Percentiles rank a stretch among this genome's conserved stretches.
These are phyloP conservation scores for Brassicogethes aeneus DNA, from an alignment of 2,888 invertebrate genomes.

Conservation along the genomic window DNA sequence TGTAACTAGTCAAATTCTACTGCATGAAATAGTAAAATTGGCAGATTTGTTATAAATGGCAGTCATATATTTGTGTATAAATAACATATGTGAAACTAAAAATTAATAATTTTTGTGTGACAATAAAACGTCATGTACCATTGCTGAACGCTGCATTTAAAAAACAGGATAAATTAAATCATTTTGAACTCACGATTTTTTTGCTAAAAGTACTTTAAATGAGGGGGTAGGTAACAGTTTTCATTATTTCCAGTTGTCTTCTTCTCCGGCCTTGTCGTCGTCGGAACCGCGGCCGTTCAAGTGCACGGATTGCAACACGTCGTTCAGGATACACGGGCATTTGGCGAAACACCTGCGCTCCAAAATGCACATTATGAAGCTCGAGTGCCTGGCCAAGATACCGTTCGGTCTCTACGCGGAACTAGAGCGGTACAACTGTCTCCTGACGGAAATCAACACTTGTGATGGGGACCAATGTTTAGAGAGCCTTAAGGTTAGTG, in stretches of 20 bases:
- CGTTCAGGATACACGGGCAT: slow-evolving; percentile 94
- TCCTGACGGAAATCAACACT: slow-evolving; percentile 91
- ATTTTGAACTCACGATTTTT: too few relatives aligned
- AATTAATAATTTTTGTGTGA: too few relatives aligned
- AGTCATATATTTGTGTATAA: too few relatives aligned
- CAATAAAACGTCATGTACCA: too few relatives aligned
- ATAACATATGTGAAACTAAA: too few relatives aligned
- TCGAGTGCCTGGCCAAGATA: slow-evolving; percentile 86
- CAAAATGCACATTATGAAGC: slow-evolving; percentile 90
- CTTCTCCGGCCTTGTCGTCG: slow-evolving; percentile 60
- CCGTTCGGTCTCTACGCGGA: slow-evolving; percentile 93
- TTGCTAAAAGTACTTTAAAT: too few relatives aligned
- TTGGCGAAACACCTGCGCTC: slow-evolving; percentile 93
- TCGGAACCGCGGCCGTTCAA: slow-evolving; percentile 94
- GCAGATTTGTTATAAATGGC: too few relatives aligned
- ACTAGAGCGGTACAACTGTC: slow-evolving; percentile 82
- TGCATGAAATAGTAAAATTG: too few relatives aligned
- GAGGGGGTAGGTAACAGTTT: too few relatives aligned
- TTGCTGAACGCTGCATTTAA: too few relatives aligned
- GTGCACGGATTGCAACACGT: slow-evolving; percentile 91
- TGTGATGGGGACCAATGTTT: slow-evolving; percentile 93
- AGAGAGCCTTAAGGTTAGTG: slow-evolving; percentile 64
- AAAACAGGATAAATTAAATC: too few relatives aligned
- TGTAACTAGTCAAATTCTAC: too few relatives aligned
- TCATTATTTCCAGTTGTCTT: slow-evolving; percentile 37